Evolutionary conservation across 2,888 invertebrate species (phyloP).

Genomic region (Cenopis cana): DNA sequence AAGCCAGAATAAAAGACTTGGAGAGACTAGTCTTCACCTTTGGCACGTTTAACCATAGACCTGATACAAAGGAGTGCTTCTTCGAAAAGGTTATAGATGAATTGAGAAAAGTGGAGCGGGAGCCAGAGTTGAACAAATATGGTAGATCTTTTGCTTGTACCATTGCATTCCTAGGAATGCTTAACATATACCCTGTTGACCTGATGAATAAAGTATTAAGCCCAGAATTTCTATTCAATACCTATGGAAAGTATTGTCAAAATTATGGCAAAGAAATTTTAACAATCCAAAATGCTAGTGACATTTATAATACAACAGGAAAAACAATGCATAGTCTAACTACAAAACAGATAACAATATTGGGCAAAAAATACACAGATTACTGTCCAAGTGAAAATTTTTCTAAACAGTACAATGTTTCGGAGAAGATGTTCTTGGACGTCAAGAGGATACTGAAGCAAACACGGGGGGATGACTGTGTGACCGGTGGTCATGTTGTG

Average conservation of each 20-base stretch:
- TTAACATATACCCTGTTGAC: constrained; percentile 84
- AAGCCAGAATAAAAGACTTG: constrained; percentile 89
- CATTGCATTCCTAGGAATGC: constrained; percentile 85
- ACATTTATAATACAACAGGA: constrained; percentile 84
- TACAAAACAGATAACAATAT: constrained; percentile 71
- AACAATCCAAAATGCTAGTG: constrained; percentile 85
- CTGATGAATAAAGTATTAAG: constrained; percentile 85
- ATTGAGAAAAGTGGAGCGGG: constrained; percentile 81
- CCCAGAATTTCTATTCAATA: constrained; percentile 82
- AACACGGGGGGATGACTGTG: constrained; percentile 76
- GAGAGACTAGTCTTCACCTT: constrained; percentile 88
- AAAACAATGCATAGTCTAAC: constrained; percentile 84
- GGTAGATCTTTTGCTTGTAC: constrained; percentile 86
- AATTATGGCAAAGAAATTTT: constrained; percentile 86
- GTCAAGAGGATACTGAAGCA: constrained; percentile 77
- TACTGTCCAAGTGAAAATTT: constrained; percentile 83
- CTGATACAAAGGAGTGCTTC: constrained; percentile 71
- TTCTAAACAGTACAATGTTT: constrained; percentile 79
- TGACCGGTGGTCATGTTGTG: constrained; percentile 85
- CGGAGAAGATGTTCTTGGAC: constrained; percentile 86
- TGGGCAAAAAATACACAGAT: constrained; percentile 86
- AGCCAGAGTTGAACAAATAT: constrained; percentile 83
- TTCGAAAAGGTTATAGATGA: constrained; percentile 74
- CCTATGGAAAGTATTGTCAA: constrained; percentile 80
- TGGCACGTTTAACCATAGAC: constrained; percentile 86